Evolutionary conservation across 2,797 vertebrate genomes (phyloP), one percentile per base, ranked within the genome.

Genomic region (Cirrhinus mrigala): DNA sequence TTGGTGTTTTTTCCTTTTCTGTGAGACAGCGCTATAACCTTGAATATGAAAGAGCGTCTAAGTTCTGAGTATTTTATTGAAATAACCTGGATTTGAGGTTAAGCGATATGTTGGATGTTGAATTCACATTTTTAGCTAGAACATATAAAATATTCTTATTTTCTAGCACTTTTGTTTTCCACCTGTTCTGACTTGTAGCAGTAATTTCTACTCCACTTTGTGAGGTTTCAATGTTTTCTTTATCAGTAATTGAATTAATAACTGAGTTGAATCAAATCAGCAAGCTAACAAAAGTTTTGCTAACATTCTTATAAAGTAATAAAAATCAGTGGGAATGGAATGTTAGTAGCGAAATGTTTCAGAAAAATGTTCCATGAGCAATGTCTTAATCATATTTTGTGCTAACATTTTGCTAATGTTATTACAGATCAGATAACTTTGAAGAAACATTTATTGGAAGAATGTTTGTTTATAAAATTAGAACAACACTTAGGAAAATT

Each of bases 21-120:
- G 7, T 12, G 29, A 83, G 44, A 44, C 48, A 85, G 54, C 54
- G 37, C n/a, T 62, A 60, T 89, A 84, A 90, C 89, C 91, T 68
- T 87, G 89, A 86, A 89, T 74, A 37, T 73, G 71, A 81, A 84
- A 84, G n/a, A 46, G 46, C 27, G 1, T 66, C 48, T 79, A 44
- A 40, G 37, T 56, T 60, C 15, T 40, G 6, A 87, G 20, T 14
- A 48, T 15, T 60, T 75, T 29, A 62, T 52, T 73, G 33, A 40
- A 66, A 80, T 66, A 33, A 11, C 11, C 29, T 16, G 66, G 22
- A 12, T n/a, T 29, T 29, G 16, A 22, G 16, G 40, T 74, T 74
- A 52, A 22, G 27, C 64, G 58, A 56, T 8, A 68, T 15, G 27
- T 27, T 20, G 40, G 16, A 79, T 79, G 24, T 20, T 79, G 44